phyloP scores from a whole-genome alignment of 2,888 invertebrate species.

The Harmothoe impar region DNA sequence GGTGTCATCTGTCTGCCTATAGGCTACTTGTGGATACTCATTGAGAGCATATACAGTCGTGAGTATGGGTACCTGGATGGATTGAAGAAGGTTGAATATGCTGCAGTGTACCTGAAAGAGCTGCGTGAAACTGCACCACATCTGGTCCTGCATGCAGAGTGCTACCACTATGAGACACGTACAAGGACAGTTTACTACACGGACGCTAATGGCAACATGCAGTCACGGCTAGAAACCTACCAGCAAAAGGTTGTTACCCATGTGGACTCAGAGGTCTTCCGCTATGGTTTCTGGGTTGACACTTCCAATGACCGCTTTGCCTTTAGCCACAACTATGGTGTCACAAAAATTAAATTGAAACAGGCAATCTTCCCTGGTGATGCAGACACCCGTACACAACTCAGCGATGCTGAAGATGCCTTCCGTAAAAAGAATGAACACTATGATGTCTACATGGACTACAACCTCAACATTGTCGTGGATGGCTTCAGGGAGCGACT shows the following conservation, averaged over 20 bases:
- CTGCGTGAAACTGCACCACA: neutral
- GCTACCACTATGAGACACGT: constrained; percentile 24
- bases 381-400: neutral
- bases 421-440: neutral
- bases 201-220: constrained; percentile 42
- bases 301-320: neutral
- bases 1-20: neutral
- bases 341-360: constrained; percentile 50
- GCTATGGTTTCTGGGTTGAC: constrained; percentile 20
- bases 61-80: neutral
- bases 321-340: neutral
- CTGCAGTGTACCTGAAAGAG: neutral
- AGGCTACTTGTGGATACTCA: neutral
- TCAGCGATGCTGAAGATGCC: neutral
- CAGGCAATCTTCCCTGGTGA: neutral
- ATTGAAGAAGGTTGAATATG: neutral
- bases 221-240: constrained; percentile 17
- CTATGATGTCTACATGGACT: neutral
- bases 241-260: constrained; percentile 2
- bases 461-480: neutral
- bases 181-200: constrained; percentile 11
- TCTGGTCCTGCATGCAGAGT: constrained; percentile 6
- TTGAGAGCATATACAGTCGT: neutral
- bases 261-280: neutral
- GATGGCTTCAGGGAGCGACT: neutral